Conservation (phyloP, 2,888 invertebrate genomes). For the Mythimna impura region DNA sequence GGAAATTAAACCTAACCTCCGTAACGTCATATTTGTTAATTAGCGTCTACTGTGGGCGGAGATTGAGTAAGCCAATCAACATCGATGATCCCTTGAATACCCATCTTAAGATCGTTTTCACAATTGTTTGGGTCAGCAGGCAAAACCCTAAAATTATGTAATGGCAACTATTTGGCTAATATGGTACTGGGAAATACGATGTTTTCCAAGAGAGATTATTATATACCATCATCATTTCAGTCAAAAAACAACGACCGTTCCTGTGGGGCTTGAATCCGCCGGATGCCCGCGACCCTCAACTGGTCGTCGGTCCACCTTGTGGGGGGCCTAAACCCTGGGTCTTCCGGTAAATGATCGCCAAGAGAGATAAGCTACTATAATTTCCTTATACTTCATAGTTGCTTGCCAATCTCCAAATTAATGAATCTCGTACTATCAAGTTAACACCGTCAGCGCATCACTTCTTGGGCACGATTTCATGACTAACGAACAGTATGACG, state of each 20-base stretch:
- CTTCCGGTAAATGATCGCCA: too few species aligned
- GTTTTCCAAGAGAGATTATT: background rate
- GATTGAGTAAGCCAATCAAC: slow-evolving; percentile 43
- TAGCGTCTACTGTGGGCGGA: slow-evolving; percentile 47
- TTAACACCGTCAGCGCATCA: slow-evolving; percentile 6
- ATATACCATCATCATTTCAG: background rate
- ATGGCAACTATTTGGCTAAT: background rate
- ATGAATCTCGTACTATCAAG: background rate
- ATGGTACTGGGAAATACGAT: background rate
- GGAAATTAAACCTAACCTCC: slow-evolving; percentile 17
- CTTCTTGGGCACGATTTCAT: slow-evolving; percentile 32
- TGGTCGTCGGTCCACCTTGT: background rate
- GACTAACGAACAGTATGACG: slow-evolving; percentile 33
- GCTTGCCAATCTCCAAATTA: slow-evolving; percentile 15
- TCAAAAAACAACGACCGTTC: background rate
- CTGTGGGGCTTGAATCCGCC: background rate
- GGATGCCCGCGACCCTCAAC: background rate
- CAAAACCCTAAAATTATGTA: slow-evolving; percentile 11
- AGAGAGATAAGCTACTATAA: background rate
- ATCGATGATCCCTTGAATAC: slow-evolving; percentile 17
- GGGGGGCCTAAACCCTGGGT: background rate
- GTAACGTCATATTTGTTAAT: slow-evolving; percentile 49
- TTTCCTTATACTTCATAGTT: background rate
- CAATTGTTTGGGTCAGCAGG: slow-evolving; percentile 17
- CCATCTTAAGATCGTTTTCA: slow-evolving; percentile 21